Percentiles rank a stretch among this genome's conserved stretches.
phyloP scores from a whole-genome alignment of 2,113 vertebrate genomes.

The Podarcis raffonei region DNA sequence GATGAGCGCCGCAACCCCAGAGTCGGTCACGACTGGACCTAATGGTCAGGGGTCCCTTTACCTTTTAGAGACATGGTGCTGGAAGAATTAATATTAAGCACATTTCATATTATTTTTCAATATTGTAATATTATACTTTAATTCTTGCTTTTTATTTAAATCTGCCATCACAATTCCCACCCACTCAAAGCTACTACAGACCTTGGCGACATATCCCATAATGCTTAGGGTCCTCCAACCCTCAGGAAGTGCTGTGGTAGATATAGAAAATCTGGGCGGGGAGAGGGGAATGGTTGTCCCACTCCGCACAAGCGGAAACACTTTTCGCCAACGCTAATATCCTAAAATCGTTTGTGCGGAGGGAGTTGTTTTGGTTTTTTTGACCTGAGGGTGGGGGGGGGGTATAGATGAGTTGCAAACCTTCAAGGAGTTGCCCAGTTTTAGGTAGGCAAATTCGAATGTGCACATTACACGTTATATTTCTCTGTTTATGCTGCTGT shows the following conservation, averaged over 20 bases:
- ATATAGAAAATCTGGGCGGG: neutral
- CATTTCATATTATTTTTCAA: neutral
- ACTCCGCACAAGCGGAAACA: neutral
- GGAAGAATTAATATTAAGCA: neutral
- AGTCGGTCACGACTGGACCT: too few relatives aligned
- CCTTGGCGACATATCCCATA: too few relatives aligned
- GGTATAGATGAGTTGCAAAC: neutral
- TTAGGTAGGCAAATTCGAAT: neutral
- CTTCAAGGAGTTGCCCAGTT: too few relatives aligned
- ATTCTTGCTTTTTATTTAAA: too few relatives aligned
- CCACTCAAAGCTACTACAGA: neutral
- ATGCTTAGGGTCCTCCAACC: neutral
- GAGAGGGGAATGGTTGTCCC: neutral
- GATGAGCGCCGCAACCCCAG: too few relatives aligned
- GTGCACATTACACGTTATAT: neutral
- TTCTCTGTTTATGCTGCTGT: constrained; percentile 39
- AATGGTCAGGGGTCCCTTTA: too few relatives aligned
- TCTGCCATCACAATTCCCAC: too few relatives aligned
- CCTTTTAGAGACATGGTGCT: neutral
- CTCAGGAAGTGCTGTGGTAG: neutral
- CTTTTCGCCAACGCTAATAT: neutral
- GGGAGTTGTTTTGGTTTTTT: too few relatives aligned
- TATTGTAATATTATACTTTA: neutral
- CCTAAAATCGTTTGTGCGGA: too few relatives aligned
- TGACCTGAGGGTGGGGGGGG: too few relatives aligned